Evolutionary conservation across 1,140 invertebrate species (phyloP), one percentile per base, ranked within the genome.

Genomic region (Macrobrachium nipponense): DNA sequence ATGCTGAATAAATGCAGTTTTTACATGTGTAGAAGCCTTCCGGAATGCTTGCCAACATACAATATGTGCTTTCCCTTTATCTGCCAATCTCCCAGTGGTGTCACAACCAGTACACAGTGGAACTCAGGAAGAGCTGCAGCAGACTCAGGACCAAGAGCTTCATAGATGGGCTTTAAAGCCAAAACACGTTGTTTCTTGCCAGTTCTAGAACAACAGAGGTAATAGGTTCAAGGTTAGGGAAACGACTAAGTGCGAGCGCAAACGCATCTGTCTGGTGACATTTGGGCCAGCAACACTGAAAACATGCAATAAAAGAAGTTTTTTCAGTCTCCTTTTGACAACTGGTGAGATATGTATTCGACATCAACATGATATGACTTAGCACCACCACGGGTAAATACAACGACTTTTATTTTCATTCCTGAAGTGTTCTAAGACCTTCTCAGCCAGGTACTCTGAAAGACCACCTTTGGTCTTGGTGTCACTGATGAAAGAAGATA

Each of bases 121-220:
- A 73, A 73, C 27, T 20, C 70, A 23, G 27, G 18, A n/a, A 73
- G 8, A 23, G n/a, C n/a, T n/a, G 70, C 70, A 23, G 20, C 70
- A n/a, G 23, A 43, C 18, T 73, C 27, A n/a, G 18, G 70, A 73
- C 27, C 70, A 73, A 73, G 70, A 73, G 70, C 20, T 73, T 73
- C n/a, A 73, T 73, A n/a, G 23, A 73, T 12, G 23, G 70, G 20
- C 70, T 73, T n/a, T 17, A 73, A 6, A 23, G 18, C 14, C 23
- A 73, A 8, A 20, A 73, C n/a, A 23, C 70, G 20, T 73, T 36
- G 18, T 14, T 73, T 73, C 15, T 5, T 73, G 5, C 70, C 70
- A 23, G 70, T 73, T 73, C 70, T 27, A 73, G n/a, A n/a, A 73
- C n/a, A n/a, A 73, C 27, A 36, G 70, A 73, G 3, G 27, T 36